Conservation (phyloP, 1,140 invertebrate species). For the Tetramorium parvispinum region DNA sequence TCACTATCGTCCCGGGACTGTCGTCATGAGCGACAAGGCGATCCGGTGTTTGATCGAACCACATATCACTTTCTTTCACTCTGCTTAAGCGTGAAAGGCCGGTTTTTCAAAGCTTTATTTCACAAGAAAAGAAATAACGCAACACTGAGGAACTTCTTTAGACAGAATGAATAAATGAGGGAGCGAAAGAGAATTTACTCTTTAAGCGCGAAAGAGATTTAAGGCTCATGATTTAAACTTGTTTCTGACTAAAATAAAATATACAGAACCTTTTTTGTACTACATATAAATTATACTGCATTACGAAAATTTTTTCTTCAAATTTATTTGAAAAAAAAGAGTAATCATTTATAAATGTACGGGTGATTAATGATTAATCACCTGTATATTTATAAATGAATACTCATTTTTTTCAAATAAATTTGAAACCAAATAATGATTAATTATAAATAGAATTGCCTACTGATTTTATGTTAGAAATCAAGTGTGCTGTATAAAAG, state of each 20-base stretch:
- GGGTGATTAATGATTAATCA: not conserved
- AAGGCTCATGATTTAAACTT: not conserved
- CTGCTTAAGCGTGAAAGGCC: not conserved
- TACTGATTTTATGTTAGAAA: not conserved
- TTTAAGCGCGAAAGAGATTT: not conserved
- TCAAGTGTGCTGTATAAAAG: not conserved
- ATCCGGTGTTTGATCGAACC: not conserved
- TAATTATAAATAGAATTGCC: not conserved
- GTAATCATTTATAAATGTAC: not conserved
- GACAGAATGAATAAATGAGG: not conserved
- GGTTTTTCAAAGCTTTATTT: slow-evolving; percentile 3
- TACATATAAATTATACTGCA: not conserved
- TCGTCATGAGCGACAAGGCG: not conserved
- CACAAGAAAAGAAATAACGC: not conserved
- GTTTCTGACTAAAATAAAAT: not conserved
- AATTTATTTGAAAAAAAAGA: not conserved
- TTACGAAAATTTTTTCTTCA: not conserved
- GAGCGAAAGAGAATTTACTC: not conserved
- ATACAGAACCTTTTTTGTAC: not conserved
- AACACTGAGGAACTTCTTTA: not conserved
- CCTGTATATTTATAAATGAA: too few species aligned
- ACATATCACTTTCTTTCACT: slow-evolving; percentile 7
- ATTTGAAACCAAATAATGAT: too few species aligned
- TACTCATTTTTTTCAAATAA: too few species aligned
- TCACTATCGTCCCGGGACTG: slow-evolving; percentile 11